Conservation (phyloP, 2,113 vertebrate genomes). For the Nestor notabilis region DNA sequence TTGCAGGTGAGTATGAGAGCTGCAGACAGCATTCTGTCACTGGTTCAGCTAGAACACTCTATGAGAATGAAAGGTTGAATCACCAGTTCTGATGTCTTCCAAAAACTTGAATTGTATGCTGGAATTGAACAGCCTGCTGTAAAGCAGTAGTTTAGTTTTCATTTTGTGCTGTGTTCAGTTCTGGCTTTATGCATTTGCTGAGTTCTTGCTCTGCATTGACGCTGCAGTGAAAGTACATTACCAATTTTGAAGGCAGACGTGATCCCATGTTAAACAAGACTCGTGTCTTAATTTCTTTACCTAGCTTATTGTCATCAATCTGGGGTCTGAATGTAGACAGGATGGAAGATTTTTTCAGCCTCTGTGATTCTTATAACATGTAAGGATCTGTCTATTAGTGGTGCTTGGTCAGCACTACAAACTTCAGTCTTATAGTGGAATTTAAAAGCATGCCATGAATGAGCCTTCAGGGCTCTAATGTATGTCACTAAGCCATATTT, state of each 20-base stretch:
- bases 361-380: neutral
- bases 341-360: neutral
- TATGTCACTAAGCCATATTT: neutral
- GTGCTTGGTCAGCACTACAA: neutral
- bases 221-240: neutral
- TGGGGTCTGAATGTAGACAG: neutral
- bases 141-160: neutral
- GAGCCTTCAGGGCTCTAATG: neutral
- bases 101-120: neutral
- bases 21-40: neutral
- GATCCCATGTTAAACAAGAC: neutral
- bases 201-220: neutral
- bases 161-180: neutral
- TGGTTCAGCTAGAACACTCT: neutral
- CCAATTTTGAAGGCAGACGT: neutral
- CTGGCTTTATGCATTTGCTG: neutral
- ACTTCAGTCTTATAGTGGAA: neutral
- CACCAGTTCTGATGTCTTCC: neutral
- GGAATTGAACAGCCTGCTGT: neutral
- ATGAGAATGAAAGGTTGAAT: neutral
- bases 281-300: neutral
- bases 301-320: neutral
- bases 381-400: neutral
- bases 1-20: conserved; percentile 84
- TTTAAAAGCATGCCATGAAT: neutral